phyloP scores from a whole-genome alignment of 2,797 vertebrate genomes.

The Etheostoma perlongum region DNA sequence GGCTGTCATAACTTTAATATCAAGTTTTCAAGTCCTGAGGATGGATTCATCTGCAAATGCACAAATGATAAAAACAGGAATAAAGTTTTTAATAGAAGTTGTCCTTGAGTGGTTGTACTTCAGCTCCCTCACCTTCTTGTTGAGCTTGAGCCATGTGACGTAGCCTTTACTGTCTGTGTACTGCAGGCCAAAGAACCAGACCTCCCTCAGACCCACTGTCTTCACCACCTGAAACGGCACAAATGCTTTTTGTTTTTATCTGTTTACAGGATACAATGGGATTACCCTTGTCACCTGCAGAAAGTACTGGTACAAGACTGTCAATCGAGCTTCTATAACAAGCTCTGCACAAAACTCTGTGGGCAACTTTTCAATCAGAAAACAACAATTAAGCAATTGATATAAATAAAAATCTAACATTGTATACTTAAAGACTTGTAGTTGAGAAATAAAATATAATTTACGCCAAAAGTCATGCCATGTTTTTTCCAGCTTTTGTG shows the following conservation, averaged over 20 bases:
- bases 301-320: not conserved
- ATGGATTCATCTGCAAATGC: not conserved
- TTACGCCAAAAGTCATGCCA: too few species aligned
- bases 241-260: not conserved
- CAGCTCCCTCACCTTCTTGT: conserved; percentile 92
- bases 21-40: not conserved
- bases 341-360: not conserved
- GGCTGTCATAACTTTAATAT: not conserved
- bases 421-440: not conserved
- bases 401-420: too few species aligned
- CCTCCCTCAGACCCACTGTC: conserved; percentile 96
- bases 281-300: not conserved
- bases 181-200: conserved; percentile 98
- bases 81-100: not conserved
- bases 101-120: not conserved
- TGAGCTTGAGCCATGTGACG: conserved; percentile 96
- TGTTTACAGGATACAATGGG: not conserved
- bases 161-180: conserved; percentile 98
- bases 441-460: not conserved
- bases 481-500: not conserved
- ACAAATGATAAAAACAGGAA: not conserved
- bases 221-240: conserved; percentile 91
- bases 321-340: not conserved
- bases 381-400: too few species aligned
- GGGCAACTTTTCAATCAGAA: too few species aligned